Conservation (phyloP, 2,113 vertebrate species). For the Apistogramma diplotaenia region DNA sequence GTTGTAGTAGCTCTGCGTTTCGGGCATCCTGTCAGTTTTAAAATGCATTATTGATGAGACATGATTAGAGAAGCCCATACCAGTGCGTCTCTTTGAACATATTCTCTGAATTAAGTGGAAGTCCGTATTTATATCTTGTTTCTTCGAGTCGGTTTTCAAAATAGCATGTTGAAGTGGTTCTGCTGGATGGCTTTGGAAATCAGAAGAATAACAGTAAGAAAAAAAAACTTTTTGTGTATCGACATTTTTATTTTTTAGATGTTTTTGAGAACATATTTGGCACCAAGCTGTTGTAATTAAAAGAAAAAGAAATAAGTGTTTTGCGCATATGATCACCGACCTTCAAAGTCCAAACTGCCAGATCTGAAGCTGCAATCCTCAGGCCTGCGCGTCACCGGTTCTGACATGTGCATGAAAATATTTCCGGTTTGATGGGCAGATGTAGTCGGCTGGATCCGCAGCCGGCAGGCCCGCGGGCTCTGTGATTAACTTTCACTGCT, state of each 20-base stretch:
- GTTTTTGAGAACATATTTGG: too few species aligned
- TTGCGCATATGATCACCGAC: background rate
- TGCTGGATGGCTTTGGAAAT: background rate
- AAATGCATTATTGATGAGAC: slow-evolving; percentile 78
- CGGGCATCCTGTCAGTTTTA: slow-evolving; percentile 76
- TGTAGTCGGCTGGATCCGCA: background rate
- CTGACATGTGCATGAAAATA: background rate
- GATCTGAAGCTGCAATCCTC: background rate
- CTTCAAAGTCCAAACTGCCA: background rate
- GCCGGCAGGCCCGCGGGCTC: slow-evolving; percentile 37
- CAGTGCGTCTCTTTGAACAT: slow-evolving; percentile 74
- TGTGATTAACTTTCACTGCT: slow-evolving; percentile 14
- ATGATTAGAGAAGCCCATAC: slow-evolving; percentile 72
- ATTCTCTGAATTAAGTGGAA: slow-evolving; percentile 71
- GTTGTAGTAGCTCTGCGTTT: slow-evolving; percentile 62
- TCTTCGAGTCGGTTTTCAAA: slow-evolving; percentile 32
- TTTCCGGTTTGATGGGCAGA: slow-evolving; percentile 10
- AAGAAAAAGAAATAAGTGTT: background rate
- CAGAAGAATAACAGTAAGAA: fast-evolving
- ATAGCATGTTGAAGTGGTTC: background rate
- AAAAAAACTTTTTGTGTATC: too few species aligned
- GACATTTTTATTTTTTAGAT: too few species aligned
- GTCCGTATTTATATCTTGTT: slow-evolving; percentile 61
- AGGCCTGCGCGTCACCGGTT: background rate
- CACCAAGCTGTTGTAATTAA: background rate